Evolutionary conservation across 2,888 invertebrate genomes (phyloP), one percentile per base, ranked within the genome.

Genomic region (Hypselothyrea guttata): DNA sequence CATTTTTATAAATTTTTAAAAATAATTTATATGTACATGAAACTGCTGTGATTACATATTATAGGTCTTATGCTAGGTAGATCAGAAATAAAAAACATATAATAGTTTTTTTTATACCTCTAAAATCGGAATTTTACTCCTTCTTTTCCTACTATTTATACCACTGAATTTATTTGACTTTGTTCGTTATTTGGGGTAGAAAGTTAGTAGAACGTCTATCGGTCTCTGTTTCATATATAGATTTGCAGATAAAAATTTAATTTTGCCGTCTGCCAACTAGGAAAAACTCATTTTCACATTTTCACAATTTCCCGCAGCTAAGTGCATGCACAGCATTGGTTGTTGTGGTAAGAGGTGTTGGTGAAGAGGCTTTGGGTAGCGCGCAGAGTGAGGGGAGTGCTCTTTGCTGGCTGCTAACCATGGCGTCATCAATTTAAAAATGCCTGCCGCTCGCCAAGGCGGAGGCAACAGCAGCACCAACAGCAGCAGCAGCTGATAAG

Each of bases 351-450:
- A 34, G 11, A 16, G 34, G 35, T 4, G 9, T 49, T 1, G 16
- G 28, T 33, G 9, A 13, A 7, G 13, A 9, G 38, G 8, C 18
- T 37, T 11, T 22, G 8, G 11, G 40, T 5, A n/a, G 3, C 7
- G 31, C 31, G n/a, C 7, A 9, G 31, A 9, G 38, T 13, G 11
- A 27, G 4, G 11, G 13, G 16, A 4, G 12, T 13, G 11, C 11
- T 35, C 37, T 34, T 45, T 41, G 34, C 30, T 46, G 49, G 59
- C 28, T 53, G 33, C 34, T 46, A 41, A 41, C 63, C 41, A 59
- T 83, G 76, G 60, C 83, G 83, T 78, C 83, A 78, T 78, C 76
- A 76, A 74, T 79, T 83, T 74, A 45, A 69, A 78, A 79, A 71
- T 65, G 53, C 42, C 58, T 40, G 48, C 27, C 37, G 15, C n/a